Conservation (phyloP, 1,140 invertebrate species). For the Papilio machaon region DNA sequence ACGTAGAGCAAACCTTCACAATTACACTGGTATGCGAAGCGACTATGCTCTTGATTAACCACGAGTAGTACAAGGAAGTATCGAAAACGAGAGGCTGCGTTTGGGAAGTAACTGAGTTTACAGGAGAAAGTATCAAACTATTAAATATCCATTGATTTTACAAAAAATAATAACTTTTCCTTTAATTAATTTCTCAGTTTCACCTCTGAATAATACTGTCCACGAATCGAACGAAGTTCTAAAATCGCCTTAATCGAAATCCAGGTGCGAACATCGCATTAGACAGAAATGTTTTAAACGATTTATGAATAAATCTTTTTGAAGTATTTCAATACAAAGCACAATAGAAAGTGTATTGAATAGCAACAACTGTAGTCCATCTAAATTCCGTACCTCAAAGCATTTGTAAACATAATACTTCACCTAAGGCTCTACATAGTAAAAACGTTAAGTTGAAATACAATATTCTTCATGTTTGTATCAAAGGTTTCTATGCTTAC, state of each 20-base stretch:
- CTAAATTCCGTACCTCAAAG: not conserved
- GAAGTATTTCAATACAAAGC: not conserved
- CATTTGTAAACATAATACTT: not conserved
- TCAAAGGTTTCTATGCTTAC: not conserved
- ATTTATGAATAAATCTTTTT: not conserved
- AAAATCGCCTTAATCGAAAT: not conserved
- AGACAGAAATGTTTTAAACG: not conserved
- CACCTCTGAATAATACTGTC: too few species aligned
- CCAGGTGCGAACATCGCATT: not conserved
- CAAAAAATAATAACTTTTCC: too few species aligned
- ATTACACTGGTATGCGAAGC: not conserved
- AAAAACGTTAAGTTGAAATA: conserved; percentile 1
- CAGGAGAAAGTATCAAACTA: not conserved
- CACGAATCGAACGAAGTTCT: not conserved
- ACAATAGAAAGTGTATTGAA: not conserved
- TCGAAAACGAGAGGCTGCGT: not conserved
- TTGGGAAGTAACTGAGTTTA: not conserved
- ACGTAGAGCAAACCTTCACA: not conserved
- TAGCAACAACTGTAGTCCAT: conserved; percentile 5
- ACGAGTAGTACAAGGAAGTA: not conserved
- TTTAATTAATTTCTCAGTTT: too few species aligned
- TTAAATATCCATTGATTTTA: not conserved
- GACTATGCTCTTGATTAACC: not conserved
- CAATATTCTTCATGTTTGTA: conserved; percentile 4
- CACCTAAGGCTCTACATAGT: not conserved